Percentiles rank a stretch among this genome's conserved stretches.
phyloP scores from a whole-genome alignment of 92 coral and sea anemone genomes.

The Porites lobata region DNA sequence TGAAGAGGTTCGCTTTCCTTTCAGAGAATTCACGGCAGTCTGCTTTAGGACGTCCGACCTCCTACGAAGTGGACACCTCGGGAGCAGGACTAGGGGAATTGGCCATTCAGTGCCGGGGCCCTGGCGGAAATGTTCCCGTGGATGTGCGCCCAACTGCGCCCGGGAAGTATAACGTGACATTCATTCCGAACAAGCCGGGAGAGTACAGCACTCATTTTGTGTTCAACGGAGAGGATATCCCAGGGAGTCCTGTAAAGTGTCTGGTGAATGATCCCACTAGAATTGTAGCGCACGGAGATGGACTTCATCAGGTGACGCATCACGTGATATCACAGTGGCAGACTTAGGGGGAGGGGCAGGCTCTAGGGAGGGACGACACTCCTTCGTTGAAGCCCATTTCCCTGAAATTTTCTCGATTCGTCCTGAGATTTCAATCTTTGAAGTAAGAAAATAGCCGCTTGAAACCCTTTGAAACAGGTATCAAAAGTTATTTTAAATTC shows the following conservation, averaged over 20 bases:
- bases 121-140: conserved; percentile 87
- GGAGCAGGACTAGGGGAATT: conserved; percentile 95
- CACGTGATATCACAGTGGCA: neutral
- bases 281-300: conserved; percentile 92
- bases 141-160: conserved; percentile 81
- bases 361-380: too few species aligned
- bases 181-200: conserved; percentile 86
- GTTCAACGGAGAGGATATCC: conserved; percentile 92
- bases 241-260: conserved; percentile 86
- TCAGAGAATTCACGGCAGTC: conserved; percentile 76
- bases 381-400: too few species aligned
- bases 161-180: conserved; percentile 79
- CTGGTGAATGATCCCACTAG: conserved; percentile 83
- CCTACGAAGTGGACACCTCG: conserved; percentile 94
- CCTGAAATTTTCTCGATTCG: too few species aligned
- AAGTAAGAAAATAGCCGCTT: too few species aligned
- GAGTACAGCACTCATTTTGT: conserved; percentile 84
- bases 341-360: too few species aligned
- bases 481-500: too few species aligned
- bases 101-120: conserved; percentile 91
- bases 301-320: conserved; percentile 66
- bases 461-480: too few species aligned
- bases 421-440: too few species aligned
- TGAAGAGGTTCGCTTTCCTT: conserved; percentile 3
- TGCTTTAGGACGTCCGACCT: conserved; percentile 80